Conservation (phyloP, 2,888 invertebrate genomes). For the Archaeoteleia sp. region DNA sequence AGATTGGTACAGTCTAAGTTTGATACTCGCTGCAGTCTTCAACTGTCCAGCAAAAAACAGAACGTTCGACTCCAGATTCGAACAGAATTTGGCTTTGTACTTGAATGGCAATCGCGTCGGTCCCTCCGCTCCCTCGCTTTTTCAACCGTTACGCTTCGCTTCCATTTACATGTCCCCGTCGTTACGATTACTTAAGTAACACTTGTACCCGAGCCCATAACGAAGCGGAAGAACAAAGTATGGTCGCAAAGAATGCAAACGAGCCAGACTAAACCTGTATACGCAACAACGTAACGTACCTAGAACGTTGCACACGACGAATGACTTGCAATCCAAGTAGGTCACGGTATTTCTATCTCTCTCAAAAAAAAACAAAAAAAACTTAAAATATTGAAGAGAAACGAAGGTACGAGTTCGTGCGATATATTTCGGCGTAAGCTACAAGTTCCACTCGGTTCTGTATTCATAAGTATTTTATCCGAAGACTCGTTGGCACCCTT, state of each 20-base stretch:
- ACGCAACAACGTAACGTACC: constrained; percentile 8
- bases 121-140: constrained; percentile 18
- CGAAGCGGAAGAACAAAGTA: constrained; percentile 13
- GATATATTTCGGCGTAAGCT: neutral
- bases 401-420: too few species aligned
- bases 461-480: neutral
- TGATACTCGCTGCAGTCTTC: constrained; percentile 74
- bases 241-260: constrained; percentile 22
- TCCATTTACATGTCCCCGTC: too few species aligned
- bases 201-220: constrained; percentile 31
- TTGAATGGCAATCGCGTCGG: constrained; percentile 52
- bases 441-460: constrained; percentile 9
- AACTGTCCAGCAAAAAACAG: constrained; percentile 71
- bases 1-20: constrained; percentile 75
- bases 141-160: too few species aligned
- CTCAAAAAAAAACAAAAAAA: neutral
- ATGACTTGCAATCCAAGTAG: constrained; percentile 8
- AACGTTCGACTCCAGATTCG: constrained; percentile 69
- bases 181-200: constrained; percentile 39
- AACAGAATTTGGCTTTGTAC: constrained; percentile 60
- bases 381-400: neutral
- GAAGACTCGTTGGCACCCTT: neutral
- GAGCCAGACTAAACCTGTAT: constrained; percentile 10
- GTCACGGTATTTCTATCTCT: constrained; percentile 4
- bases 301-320: constrained; percentile 46